Evolutionary conservation across 2,797 vertebrate species (phyloP).

Genomic region (Sebastes baramenuke): DNA sequence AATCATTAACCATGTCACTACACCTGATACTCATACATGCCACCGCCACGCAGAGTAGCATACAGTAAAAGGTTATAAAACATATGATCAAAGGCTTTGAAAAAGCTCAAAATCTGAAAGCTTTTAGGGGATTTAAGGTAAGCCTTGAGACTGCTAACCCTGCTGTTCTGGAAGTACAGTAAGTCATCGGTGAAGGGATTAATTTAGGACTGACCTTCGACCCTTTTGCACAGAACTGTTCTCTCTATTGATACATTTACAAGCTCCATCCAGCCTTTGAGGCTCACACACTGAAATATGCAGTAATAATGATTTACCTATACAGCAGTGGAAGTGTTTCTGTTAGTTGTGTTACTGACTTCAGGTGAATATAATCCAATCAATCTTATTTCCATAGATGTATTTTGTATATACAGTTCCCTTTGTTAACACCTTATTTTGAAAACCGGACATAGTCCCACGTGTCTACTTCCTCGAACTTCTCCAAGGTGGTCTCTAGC

Average conservation of each 20-base stretch:
- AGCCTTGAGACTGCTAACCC: slow-evolving; percentile 22
- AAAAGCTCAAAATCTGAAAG: background rate
- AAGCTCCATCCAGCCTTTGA: background rate
- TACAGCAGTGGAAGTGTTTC: too few relatives aligned
- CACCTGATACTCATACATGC: background rate
- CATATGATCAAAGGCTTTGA: background rate
- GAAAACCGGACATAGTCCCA: too few relatives aligned
- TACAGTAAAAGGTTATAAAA: background rate
- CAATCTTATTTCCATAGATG: too few relatives aligned
- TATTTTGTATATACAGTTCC: too few relatives aligned
- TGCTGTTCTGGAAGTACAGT: slow-evolving; percentile 3
- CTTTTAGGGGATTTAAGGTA: slow-evolving; percentile 1
- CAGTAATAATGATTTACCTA: too few relatives aligned
- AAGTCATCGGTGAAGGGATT: slow-evolving; percentile 4
- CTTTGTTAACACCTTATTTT: too few relatives aligned
- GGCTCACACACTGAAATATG: too few relatives aligned
- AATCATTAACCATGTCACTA: background rate
- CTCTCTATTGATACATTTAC: slow-evolving; percentile 26
- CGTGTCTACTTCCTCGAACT: too few relatives aligned
- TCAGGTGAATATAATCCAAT: too few relatives aligned
- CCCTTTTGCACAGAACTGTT: slow-evolving; percentile 19
- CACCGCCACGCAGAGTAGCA: background rate
- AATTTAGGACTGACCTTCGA: slow-evolving; percentile 38
- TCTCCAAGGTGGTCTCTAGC: too few relatives aligned
- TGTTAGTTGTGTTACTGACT: too few relatives aligned